A percentile compares a stretch with the other conserved stretches of the same genome.
Conservation (phyloP, 2,888 invertebrate genomes). For the Rhopalosiphum nymphaeae region DNA sequence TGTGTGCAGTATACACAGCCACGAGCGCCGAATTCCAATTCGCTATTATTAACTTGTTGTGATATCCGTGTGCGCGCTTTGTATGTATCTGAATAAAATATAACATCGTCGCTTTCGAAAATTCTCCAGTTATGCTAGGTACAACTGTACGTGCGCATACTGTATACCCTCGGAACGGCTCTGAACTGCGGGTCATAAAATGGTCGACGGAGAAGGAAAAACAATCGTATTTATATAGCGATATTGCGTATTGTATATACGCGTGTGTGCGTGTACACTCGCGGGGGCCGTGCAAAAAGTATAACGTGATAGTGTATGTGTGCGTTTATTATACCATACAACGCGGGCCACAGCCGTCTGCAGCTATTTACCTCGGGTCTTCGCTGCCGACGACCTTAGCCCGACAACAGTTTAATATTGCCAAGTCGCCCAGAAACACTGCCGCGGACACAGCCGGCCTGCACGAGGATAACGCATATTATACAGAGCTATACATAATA, state of each 20-base stretch:
- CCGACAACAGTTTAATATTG: not conserved
- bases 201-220: not conserved
- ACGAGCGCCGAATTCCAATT: not conserved
- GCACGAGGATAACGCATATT: not conserved
- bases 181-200: not conserved
- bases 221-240: not conserved
- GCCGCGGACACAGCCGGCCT: not conserved
- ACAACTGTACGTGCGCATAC: not conserved
- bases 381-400: not conserved
- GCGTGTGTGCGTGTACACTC: not conserved
- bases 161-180: not conserved
- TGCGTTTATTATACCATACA: not conserved
- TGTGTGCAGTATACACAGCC: not conserved
- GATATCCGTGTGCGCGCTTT: not conserved
- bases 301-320: not conserved
- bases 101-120: not conserved
- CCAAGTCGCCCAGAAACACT: not conserved
- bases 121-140: not conserved
- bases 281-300: not conserved
- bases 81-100: not conserved
- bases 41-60: not conserved
- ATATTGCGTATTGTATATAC: not conserved
- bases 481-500: not conserved
- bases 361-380: not conserved
- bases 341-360: not conserved